phyloP scores from a whole-genome alignment of 1,140 invertebrate genomes.

The Pectinophora gossypiella region DNA sequence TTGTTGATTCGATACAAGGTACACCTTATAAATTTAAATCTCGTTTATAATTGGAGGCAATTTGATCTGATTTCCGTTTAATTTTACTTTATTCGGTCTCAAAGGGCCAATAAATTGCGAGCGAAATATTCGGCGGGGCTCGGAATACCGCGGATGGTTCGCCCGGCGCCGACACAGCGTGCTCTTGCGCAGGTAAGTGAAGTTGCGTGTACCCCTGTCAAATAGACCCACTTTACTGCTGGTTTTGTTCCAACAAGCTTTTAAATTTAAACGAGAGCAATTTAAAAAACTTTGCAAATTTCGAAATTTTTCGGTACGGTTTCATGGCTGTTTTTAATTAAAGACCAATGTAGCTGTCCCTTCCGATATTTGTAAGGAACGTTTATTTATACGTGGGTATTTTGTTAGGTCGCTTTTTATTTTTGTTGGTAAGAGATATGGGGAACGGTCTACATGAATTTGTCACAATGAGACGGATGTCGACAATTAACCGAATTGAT shows the following conservation, averaged over 20 bases:
- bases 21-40: too few relatives aligned
- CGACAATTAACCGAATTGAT: too few relatives aligned
- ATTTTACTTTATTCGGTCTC: not conserved
- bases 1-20: too few relatives aligned
- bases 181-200: constrained; percentile 53
- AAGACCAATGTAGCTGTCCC: not conserved
- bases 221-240: constrained; percentile 52
- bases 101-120: constrained; percentile 36
- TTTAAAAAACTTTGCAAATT: constrained; percentile 3
- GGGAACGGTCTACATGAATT: too few relatives aligned
- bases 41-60: not conserved
- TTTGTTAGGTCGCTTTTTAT: not conserved
- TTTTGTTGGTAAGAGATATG: not conserved
- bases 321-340: not conserved
- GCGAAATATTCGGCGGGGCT: constrained; percentile 38
- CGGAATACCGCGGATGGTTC: constrained; percentile 33
- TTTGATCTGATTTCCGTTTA: not conserved
- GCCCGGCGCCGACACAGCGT: constrained; percentile 18
- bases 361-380: not conserved
- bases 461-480: too few relatives aligned
- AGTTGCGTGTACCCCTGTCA: constrained; percentile 51
- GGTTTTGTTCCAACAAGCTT: constrained; percentile 36
- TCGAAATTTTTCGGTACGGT: not conserved
- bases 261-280: constrained; percentile 23
- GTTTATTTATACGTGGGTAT: not conserved